phyloP scores from a whole-genome alignment of 2,113 vertebrate species.

The Excalfactoria chinensis region DNA sequence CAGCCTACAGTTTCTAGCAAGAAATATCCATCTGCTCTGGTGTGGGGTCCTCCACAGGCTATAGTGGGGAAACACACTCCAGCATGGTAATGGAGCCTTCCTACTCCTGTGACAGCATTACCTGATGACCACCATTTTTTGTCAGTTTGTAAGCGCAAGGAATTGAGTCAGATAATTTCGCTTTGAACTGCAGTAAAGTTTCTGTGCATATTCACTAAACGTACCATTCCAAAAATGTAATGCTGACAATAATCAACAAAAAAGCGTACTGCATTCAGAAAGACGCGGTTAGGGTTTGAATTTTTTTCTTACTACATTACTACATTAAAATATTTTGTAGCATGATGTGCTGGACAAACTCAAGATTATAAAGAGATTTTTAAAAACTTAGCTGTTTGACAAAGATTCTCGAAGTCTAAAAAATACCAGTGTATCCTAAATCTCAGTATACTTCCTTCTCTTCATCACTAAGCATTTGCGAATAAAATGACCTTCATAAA shows the following conservation, averaged over 20 bases:
- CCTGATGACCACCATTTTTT: neutral
- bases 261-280: neutral
- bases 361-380: neutral
- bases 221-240: neutral
- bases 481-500: neutral
- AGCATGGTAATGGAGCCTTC: neutral
- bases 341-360: neutral
- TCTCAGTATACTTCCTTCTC: neutral
- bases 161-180: neutral
- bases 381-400: neutral
- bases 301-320: neutral
- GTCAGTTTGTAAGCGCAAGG: neutral
- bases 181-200: neutral
- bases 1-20: rapidly evolving
- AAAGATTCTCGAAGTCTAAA: neutral
- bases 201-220: neutral
- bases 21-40: neutral
- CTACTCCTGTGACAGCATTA: neutral
- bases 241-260: neutral
- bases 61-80: neutral
- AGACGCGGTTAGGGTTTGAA: neutral
- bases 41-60: neutral
- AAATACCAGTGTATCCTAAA: neutral
- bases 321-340: neutral
- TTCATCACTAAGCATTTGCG: neutral